A percentile compares a stretch with the other conserved stretches of the same genome.
Evolutionary conservation across 1,140 invertebrate genomes (phyloP).

Genomic region (Drosophila rufa): DNA sequence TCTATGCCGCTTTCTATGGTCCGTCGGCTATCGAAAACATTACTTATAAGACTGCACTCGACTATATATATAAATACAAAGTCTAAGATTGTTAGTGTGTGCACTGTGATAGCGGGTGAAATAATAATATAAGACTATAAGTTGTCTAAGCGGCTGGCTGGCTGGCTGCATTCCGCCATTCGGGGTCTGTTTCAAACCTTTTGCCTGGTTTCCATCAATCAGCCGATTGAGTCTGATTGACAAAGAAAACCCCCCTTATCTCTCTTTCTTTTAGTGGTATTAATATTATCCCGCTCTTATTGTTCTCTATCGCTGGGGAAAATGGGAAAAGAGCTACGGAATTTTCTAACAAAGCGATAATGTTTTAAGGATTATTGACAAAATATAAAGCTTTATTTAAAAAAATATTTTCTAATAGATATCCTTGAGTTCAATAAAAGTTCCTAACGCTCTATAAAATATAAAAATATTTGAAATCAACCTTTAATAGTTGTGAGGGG

Average conservation of each 20-base stretch:
- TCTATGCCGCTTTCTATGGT: slow-evolving; percentile 40
- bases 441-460: neutral
- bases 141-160: slow-evolving; percentile 8
- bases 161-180: slow-evolving; percentile 10
- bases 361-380: neutral
- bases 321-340: neutral
- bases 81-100: slow-evolving; percentile 1
- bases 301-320: neutral
- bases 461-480: slow-evolving; percentile 2
- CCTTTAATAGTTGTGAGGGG: neutral
- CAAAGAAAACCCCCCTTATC: slow-evolving; percentile 32
- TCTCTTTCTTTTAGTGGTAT: neutral
- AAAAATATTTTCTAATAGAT: neutral
- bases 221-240: slow-evolving; percentile 21
- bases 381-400: neutral
- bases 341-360: neutral
- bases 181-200: slow-evolving; percentile 8
- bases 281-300: slow-evolving; percentile 9
- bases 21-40: slow-evolving; percentile 14
- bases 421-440: neutral
- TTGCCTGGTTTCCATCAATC: slow-evolving; percentile 18
- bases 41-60: slow-evolving; percentile 20
- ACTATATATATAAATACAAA: slow-evolving; percentile 8
- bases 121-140: slow-evolving; percentile 33
- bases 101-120: slow-evolving; percentile 8